These are phyloP conservation scores for Polydrusus pterygomalis DNA, from an alignment of 2,888 invertebrate species.

Conservation along the genomic window DNA sequence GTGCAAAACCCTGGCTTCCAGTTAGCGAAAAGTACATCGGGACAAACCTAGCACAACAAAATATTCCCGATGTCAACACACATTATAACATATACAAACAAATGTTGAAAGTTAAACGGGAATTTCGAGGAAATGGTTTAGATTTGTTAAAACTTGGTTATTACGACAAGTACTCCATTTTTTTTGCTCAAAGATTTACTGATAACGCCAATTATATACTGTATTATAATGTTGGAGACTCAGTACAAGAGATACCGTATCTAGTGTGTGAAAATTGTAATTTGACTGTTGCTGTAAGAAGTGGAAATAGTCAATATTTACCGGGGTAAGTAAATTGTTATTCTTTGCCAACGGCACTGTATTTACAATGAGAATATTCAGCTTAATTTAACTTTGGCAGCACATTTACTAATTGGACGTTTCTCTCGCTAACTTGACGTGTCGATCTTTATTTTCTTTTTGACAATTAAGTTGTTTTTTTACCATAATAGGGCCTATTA, in stretches of 20 bases:
- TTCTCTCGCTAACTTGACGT: too few relatives aligned
- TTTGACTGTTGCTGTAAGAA: not conserved
- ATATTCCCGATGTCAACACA: too few relatives aligned
- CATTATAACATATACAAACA: too few relatives aligned
- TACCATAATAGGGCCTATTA: too few relatives aligned
- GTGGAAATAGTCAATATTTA: too few relatives aligned
- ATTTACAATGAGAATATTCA: too few relatives aligned
- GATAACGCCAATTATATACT: not conserved
- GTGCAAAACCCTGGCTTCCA: too few relatives aligned
- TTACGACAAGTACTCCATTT: not conserved
- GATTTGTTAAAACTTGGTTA: too few relatives aligned
- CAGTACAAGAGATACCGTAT: not conserved
- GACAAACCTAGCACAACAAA: constrained; percentile 77
- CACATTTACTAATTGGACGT: too few relatives aligned
- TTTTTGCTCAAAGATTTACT: not conserved
- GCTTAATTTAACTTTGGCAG: too few relatives aligned
- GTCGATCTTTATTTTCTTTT: too few relatives aligned
- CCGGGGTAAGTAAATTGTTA: constrained; percentile 14
- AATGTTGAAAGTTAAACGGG: constrained; percentile 57
- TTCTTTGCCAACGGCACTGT: not conserved
- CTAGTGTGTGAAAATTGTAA: not conserved
- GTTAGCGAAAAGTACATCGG: constrained; percentile 76
- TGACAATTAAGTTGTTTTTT: too few relatives aligned
- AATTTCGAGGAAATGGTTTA: not conserved
- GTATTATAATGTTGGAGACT: constrained; percentile 2